These are phyloP conservation scores for Macquaria australasica DNA, from an alignment of 2,113 vertebrate genomes.

Conservation along the genomic window DNA sequence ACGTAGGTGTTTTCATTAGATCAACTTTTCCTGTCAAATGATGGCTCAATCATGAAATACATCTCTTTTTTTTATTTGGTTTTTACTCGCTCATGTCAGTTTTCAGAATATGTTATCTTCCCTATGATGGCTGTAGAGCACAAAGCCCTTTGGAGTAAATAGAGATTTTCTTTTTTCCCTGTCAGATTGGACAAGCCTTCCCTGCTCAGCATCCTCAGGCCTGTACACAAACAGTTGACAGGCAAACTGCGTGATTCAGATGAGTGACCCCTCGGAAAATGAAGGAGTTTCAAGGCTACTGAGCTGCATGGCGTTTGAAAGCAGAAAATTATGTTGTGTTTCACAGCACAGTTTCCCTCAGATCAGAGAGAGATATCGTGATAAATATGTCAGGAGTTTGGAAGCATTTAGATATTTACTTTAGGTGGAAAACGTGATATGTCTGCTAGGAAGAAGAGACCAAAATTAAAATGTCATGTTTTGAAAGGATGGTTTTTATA, in stretches of 20 bases:
- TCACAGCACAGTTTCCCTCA: conserved; percentile 22
- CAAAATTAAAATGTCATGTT: conserved; percentile 46
- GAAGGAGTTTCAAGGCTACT: conserved; percentile 52
- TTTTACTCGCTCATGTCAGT: conserved; percentile 11
- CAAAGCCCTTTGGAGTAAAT: conserved; percentile 28
- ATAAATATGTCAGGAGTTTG: conserved; percentile 58
- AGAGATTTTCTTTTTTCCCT: conserved; percentile 42
- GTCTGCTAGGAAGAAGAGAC: conserved; percentile 11
- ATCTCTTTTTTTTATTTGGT: not conserved
- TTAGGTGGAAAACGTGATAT: not conserved
- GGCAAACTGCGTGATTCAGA: conserved; percentile 55
- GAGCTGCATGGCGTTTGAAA: conserved; percentile 29
- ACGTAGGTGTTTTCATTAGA: not conserved
- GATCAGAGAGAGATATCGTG: conserved; percentile 45
- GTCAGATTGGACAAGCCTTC: conserved; percentile 58
- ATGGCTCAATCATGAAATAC: not conserved
- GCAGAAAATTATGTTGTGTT: conserved; percentile 41
- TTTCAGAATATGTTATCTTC: not conserved
- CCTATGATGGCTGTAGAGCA: conserved; percentile 20
- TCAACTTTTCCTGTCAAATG: not conserved
- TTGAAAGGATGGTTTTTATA: conserved; percentile 9
- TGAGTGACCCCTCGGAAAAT: conserved; percentile 53
- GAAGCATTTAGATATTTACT: conserved; percentile 25
- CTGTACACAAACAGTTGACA: conserved; percentile 45
- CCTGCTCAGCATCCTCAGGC: conserved; percentile 41